Conservation (phyloP, 64 coral and sea anemone species). For the Actinia tenebrosa region DNA sequence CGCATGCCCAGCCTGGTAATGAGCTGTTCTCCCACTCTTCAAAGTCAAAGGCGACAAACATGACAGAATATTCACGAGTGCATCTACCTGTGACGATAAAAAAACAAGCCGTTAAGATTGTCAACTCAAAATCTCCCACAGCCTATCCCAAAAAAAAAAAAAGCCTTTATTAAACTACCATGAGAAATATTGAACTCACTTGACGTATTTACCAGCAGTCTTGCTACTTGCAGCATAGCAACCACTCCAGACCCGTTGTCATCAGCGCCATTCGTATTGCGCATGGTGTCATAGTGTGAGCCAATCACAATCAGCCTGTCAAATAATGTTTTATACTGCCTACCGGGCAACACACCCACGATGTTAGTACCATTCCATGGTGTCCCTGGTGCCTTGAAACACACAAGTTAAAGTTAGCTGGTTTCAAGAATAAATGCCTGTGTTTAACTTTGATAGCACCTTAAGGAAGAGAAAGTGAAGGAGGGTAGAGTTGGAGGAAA, state of each 20-base stretch:
- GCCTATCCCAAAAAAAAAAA: no score
- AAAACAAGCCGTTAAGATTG: no score
- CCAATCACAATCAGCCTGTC: conserved; percentile 13
- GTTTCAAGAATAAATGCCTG: neutral
- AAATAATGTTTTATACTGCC: conserved; percentile 17
- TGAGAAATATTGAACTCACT: no score
- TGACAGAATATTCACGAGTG: conserved; percentile 37
- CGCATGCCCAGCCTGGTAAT: conserved; percentile 4
- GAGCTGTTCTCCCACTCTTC: conserved; percentile 48
- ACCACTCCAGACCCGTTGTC: neutral
- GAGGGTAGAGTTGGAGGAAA: no score
- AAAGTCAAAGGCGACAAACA: conserved; percentile 73
- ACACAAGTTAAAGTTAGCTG: neutral
- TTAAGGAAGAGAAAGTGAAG: no score
- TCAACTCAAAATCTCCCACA: no score
- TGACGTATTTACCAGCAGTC: neutral
- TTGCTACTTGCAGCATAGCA: neutral
- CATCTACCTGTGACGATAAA: neutral
- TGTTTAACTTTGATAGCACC: no score
- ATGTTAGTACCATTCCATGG: conserved; percentile 30
- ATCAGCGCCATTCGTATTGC: neutral
- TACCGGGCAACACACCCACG: conserved; percentile 51
- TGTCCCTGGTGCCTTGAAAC: neutral
- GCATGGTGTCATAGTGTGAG: no score
- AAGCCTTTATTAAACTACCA: no score